Evolutionary conservation across 1,140 invertebrate species (phyloP), one percentile per base, ranked within the genome.

Genomic region (Achroia grisella): DNA sequence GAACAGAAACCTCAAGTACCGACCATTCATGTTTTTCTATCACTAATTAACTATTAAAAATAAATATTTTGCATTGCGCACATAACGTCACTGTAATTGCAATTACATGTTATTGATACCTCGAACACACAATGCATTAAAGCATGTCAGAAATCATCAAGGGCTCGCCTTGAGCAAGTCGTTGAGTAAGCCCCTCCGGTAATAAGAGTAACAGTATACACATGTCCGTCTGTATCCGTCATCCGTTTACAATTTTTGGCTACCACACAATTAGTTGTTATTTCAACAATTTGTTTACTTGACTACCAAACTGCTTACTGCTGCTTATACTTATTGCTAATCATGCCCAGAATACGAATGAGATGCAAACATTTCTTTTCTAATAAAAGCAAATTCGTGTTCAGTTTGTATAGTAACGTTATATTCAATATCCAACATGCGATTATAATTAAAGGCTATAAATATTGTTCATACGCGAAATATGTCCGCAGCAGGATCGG

Each of bases 381-480:
- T 23, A 3, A 46, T 44, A 52, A 37, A 36, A 48, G 44, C 36
- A 44, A 52, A 46, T 37, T 30, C 28, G 34, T 50, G 40, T 52
- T 39, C 39, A 32, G 31, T 51, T 40, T 33, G 40, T 52, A 48
- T 43, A 54, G 41, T 40, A 35, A 52, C 17, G 17, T 23, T n/a
- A 23, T 23, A 58, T 52, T 65, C 35, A 62, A 56, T 51, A 44
- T 39, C 27, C 46, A 43, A 28, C 37, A 33, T 48, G 31, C 39
- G 46, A 55, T 62, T 47, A 54, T 57, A 63, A 67, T 63, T 63
- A 67, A 60, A 28, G 45, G 30, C 40, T 50, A 63, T 67, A 67
- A 63, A 67, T 67, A 51, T 57, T 57, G 39, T 48, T 48, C 53
- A 50, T 55, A 52, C 49, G 43, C 47, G 40, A 49, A 58, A 57